These are phyloP conservation scores for Eonycteris spelaea DNA, from an alignment of 2,113 vertebrate species.

Conservation along the genomic window DNA sequence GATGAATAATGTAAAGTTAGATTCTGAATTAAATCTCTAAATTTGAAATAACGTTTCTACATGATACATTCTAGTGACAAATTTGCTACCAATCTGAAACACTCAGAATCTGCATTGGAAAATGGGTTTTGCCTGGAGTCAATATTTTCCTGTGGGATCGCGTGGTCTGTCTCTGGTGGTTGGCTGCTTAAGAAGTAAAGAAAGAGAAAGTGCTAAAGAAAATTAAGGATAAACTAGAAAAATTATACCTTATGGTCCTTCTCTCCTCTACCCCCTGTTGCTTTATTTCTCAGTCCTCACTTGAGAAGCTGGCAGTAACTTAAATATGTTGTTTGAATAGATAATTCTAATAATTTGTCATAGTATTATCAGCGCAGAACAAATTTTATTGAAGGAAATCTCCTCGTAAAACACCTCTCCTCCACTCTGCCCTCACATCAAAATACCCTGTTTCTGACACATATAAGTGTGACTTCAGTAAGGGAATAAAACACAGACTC, in stretches of 20 bases:
- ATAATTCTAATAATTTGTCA: neutral
- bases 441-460: neutral
- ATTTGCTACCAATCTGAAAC: neutral
- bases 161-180: neutral
- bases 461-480: neutral
- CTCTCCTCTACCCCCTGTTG: neutral
- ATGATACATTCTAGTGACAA: neutral
- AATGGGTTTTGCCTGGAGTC: neutral
- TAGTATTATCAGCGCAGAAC: neutral
- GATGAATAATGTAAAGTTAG: neutral
- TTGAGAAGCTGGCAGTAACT: neutral
- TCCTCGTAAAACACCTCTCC: neutral
- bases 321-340: neutral
- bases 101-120: slow-evolving; percentile 4
- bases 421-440: neutral
- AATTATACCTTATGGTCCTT: neutral
- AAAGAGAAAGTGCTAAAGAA: neutral
- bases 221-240: neutral
- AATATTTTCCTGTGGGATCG: neutral
- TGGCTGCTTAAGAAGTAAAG: neutral
- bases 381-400: slow-evolving; percentile 26
- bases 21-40: neutral
- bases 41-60: neutral
- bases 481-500: neutral
- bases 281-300: neutral